Base-by-base conservation (phyloP, 2,797 vertebrate species). In the Sebastolobus alascanus region DNA sequence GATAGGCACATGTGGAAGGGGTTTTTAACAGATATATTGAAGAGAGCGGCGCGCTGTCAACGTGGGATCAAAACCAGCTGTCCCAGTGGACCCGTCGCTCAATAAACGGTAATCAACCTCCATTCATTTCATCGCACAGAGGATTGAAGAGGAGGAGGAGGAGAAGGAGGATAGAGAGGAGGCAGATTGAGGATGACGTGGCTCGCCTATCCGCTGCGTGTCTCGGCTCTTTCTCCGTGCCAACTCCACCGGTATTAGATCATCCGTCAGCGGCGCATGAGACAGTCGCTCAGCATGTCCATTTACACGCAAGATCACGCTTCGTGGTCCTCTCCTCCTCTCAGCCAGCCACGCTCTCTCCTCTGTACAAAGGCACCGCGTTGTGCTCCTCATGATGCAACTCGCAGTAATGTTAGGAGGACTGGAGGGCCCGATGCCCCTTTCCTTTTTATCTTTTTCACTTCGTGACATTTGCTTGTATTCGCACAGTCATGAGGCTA, bases 301-400 rank as follows among this genome's bases (percentile, higher is more conserved):
- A 74, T 88, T 84, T 85, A 83, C 85, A 71, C 74, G 83, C 81
- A 58, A 65, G 68, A 82, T 88, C 84, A 67, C 83, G 75, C 84
- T 58, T 54, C 40, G 55, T 64, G 58, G 37, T 79, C 63, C 40
- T 84, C 60, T 25, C 46, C 84, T 58, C 37, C 4, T 10, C 46
- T 43, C 73, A 56, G 10, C 27, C 64, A 22, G 25, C 55, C 40
- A 18, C 29, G 58, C 63, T 31, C 68, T 70, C 75, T 25, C 64
- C 64, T 60, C 78, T 76, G 64, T 84, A 54, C 27, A 60, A 80
- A 85, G 73, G 83, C 75, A 18, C 68, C 27, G 73, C 67, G 80
- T 82, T 86, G 91, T 75, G 83, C 71, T 50, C 46, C 46, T 89
- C 86, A 77, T 95, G 93, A 94, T 88, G 93, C 85, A 95, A 95